Evolutionary conservation across 1,140 invertebrate species (phyloP), one percentile per base, ranked within the genome.

Genomic region (Magallana angulata): DNA sequence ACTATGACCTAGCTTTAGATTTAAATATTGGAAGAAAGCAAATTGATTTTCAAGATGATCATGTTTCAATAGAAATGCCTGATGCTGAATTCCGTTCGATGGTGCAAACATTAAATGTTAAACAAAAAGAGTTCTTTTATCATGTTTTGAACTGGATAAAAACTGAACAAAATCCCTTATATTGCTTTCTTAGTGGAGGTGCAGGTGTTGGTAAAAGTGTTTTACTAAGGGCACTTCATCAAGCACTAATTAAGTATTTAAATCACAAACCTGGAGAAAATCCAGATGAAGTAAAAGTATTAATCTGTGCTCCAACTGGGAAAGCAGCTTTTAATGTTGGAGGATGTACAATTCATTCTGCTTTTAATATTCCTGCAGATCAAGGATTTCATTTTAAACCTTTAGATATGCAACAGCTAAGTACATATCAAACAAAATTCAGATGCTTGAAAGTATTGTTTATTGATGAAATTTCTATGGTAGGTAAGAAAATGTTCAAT

Each of bases 391-490:
- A 5, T 9, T 88, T 68, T 36, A 88, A 90, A 85, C 68, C 84
- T 6, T 58, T 90, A 9, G 64, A 84, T 18, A 36, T 36, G 3
- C 18, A 85, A 7, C 58, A 83, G 18, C 57, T 90, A 0, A 90
- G 87, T 58, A 83, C 64, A 11, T 83, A 64, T 3, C 57, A 82
- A 84, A 7, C 30, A 6, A 83, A 86, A 68, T 71, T 83, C 60
- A 76, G 18, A 58, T 18, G 24, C 1, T 48, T 87, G 16, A 90
- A 90, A 86, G 24, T 87, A 16, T 11, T 90, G 18, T 68, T 90
- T 24, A 90, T 90, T 58, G 87, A 89, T 90, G 89, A 90, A 81
- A 85, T 89, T 48, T 89, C 89, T 18, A 90, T 90, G 89, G 87
- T 6, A 48, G 36, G 36, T 48, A 48, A 48, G 36, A 48, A 48